Evolutionary conservation across 2,113 vertebrate genomes (phyloP), one percentile per base, ranked within the genome.

Genomic region (Campylomormyrus numenius): DNA sequence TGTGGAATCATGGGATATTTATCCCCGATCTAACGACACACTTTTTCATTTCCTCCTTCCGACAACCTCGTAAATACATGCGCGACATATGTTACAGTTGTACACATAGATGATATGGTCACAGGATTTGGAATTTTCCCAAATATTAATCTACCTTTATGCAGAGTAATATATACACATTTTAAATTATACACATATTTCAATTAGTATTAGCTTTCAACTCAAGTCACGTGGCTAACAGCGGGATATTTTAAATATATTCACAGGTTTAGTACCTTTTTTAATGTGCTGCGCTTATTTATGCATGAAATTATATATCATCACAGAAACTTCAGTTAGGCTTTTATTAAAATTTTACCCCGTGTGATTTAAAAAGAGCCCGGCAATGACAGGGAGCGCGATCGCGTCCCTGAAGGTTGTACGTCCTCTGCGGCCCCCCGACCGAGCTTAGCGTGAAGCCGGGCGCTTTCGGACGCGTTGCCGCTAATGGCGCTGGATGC

Each of bases 221-320:
- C 74, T 80, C 74, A 80, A 42, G 74, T 80, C 74, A 80, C 74
- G 17, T 80, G 74, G 74, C 13, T 80, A 80, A 80, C 74, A 80
- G 74, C 74, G 35, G 74, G 74, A 80, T 80, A 80, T 80, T 80
- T 70, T 80, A 80, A 80, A 80, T 80, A 80, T 80, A 42, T 80
- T 80, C 74, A 19, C 74, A 80, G 74, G 74, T 80, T 80, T 80
- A 80, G 74, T 80, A 80, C 74, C 74, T 80, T 80, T 80, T 31
- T 80, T 80, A 42, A 80, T 80, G 74, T 80, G 35, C 35, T 7
- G 13, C 35, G 31, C 74, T 80, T 80, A 80, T 80, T 80, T 80
- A 80, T 80, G 74, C 35, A 35, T 80, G 74, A 80, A 80, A 80
- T 80, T 80, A 80, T 80, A 80, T 80, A 80, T 80, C 74, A 39